Evolutionary conservation across 2,797 vertebrate genomes (phyloP).

Genomic region (Eleutherodactylus coqui): DNA sequence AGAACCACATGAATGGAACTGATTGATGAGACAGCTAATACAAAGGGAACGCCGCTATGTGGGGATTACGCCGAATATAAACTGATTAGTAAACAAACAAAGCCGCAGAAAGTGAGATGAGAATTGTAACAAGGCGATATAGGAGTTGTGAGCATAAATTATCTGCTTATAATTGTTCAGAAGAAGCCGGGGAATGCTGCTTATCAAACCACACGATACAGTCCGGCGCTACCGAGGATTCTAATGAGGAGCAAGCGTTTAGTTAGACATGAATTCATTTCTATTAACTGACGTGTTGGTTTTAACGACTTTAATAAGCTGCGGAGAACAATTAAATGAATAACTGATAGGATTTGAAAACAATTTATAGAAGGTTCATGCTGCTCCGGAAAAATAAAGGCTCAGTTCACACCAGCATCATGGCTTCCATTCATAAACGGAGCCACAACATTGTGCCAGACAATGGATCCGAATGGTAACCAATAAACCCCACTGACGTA

Average conservation of each 20-base stretch:
- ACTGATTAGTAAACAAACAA: slow-evolving; percentile 45
- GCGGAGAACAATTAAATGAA: neutral
- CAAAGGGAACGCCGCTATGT: neutral
- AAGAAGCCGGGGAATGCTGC: neutral
- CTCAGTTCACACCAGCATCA: neutral
- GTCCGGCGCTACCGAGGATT: neutral
- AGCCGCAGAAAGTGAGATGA: slow-evolving; percentile 26
- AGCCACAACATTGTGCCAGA: neutral
- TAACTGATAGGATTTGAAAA: neutral
- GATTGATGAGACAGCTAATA: slow-evolving; percentile 49
- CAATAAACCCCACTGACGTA: neutral
- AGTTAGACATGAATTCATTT: slow-evolving; percentile 26
- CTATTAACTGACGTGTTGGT: slow-evolving; percentile 28
- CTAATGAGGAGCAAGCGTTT: slow-evolving; percentile 27
- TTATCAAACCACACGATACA: slow-evolving; percentile 34
- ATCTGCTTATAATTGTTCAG: slow-evolving; percentile 43
- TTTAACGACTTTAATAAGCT: slow-evolving; percentile 23
- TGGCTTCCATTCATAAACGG: neutral
- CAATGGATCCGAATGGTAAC: neutral
- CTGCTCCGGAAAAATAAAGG: neutral
- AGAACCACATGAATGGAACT: slow-evolving; percentile 11
- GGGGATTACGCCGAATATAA: slow-evolving; percentile 39
- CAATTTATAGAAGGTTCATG: neutral
- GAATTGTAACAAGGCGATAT: slow-evolving; percentile 26
- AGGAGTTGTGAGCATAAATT: slow-evolving; percentile 28